These are phyloP conservation scores for Sarcophaga carnaria DNA, from an alignment of 2,888 invertebrate species.

Conservation along the genomic window DNA sequence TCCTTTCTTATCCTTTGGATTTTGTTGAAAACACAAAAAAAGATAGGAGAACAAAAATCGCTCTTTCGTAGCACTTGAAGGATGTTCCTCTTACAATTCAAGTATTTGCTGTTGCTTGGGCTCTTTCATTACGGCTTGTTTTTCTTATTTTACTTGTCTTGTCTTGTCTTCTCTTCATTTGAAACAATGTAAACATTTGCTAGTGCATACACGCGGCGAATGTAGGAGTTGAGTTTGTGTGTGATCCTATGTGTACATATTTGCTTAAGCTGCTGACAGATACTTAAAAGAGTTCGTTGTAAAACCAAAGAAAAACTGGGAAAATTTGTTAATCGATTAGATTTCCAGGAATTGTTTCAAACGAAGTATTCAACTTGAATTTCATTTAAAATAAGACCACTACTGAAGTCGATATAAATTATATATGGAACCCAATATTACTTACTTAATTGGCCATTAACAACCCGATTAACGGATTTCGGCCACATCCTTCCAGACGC, in stretches of 20 bases:
- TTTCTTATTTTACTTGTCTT: slow-evolving; percentile 35
- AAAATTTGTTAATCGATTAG: too few species aligned
- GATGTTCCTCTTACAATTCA: slow-evolving; percentile 43
- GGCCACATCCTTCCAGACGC: too few species aligned
- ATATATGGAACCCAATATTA: too few species aligned
- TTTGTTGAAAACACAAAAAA: background rate
- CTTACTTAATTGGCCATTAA: too few species aligned
- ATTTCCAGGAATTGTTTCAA: too few species aligned
- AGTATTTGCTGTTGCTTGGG: slow-evolving; percentile 25
- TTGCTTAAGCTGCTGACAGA: background rate
- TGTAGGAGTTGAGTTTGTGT: background rate
- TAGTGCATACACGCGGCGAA: background rate
- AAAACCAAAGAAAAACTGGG: too few species aligned
- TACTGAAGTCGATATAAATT: too few species aligned
- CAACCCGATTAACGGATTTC: too few species aligned
- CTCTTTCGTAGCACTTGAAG: slow-evolving; percentile 50
- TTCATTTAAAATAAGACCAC: too few species aligned
- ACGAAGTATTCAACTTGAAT: too few species aligned
- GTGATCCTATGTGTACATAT: background rate
- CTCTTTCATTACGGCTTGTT: background rate
- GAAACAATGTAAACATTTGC: slow-evolving; percentile 45
- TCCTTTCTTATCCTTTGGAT: slow-evolving; percentile 43
- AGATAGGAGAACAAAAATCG: slow-evolving; percentile 32
- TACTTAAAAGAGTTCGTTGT: background rate
- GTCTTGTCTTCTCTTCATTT: slow-evolving; percentile 31